Percentiles rank a stretch among this genome's conserved stretches.
Evolutionary conservation across 2,113 vertebrate genomes (phyloP).

Genomic region (Motacilla alba): DNA sequence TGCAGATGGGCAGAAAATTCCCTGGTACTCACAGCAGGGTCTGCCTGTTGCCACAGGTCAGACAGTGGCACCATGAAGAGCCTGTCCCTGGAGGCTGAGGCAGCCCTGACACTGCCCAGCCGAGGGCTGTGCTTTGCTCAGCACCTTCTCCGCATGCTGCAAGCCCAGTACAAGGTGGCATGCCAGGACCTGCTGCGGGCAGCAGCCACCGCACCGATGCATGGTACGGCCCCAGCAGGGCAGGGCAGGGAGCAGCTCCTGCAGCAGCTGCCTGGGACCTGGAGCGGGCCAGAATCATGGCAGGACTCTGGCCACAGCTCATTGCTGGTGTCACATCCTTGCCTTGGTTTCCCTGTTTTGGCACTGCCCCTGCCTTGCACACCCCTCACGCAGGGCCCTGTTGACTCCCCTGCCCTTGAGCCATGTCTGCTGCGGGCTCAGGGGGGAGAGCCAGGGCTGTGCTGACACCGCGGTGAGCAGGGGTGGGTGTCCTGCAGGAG

Average conservation of each 20-base stretch:
- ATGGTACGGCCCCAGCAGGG: constrained; percentile 56
- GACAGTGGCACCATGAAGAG: constrained; percentile 20
- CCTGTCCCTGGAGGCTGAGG: not conserved
- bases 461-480: not conserved
- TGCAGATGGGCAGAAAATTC: fast-evolving
- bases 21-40: not conserved
- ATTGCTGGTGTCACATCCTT: not conserved
- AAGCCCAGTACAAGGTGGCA: constrained; percentile 75
- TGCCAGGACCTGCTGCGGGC: constrained; percentile 78
- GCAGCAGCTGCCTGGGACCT: not conserved
- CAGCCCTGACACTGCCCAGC: not conserved
- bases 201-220: constrained; percentile 76
- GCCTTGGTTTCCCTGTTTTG: not conserved
- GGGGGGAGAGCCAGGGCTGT: not conserved
- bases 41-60: constrained; percentile 52
- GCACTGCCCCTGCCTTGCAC: not conserved
- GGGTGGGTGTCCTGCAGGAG: constrained; percentile 61
- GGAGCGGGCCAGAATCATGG: not conserved
- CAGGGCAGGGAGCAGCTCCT: not conserved
- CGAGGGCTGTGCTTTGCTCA: constrained; percentile 50
- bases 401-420: not conserved
- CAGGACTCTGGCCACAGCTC: not conserved
- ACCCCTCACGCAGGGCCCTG: not conserved
- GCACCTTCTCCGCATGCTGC: constrained; percentile 73
- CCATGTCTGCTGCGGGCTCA: not conserved